Conservation (phyloP, 2,113 vertebrate species). For the Alethe diademata region DNA sequence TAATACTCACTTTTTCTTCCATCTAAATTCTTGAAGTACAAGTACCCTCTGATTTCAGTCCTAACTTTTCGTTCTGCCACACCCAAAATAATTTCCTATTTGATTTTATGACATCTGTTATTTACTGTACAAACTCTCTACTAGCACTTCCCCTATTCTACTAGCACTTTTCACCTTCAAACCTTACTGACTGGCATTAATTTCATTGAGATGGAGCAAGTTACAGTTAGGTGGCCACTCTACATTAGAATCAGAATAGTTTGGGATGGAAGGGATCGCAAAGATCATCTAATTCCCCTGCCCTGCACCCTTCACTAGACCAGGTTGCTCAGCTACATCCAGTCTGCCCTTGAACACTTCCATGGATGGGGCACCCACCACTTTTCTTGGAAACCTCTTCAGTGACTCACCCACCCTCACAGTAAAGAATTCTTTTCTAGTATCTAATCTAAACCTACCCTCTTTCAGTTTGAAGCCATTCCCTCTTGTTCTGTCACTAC, state of each 20-base stretch:
- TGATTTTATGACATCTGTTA: not conserved
- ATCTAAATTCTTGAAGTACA: not conserved
- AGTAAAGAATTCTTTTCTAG: not conserved
- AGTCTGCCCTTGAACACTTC: not conserved
- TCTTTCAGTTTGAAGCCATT: not conserved
- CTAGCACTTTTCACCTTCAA: not conserved
- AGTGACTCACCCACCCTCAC: not conserved
- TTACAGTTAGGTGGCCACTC: not conserved
- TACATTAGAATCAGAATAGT: not conserved
- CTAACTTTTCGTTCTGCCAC: not conserved
- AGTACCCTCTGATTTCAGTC: not conserved
- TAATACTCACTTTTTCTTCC: not conserved
- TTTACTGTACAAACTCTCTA: not conserved
- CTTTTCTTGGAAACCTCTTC: not conserved
- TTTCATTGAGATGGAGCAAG: accelerated
- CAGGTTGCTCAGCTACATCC: not conserved
- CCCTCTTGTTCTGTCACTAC: not conserved
- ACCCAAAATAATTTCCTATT: not conserved
- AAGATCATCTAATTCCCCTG: not conserved
- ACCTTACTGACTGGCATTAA: not conserved
- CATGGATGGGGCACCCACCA: not conserved
- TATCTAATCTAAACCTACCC: not conserved
- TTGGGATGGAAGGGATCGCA: not conserved
- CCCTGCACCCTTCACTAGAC: not conserved
- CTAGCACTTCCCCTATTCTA: not conserved